These are phyloP conservation scores for Laspeyria flexula DNA, from an alignment of 2,888 invertebrate genomes.

Conservation along the genomic window DNA sequence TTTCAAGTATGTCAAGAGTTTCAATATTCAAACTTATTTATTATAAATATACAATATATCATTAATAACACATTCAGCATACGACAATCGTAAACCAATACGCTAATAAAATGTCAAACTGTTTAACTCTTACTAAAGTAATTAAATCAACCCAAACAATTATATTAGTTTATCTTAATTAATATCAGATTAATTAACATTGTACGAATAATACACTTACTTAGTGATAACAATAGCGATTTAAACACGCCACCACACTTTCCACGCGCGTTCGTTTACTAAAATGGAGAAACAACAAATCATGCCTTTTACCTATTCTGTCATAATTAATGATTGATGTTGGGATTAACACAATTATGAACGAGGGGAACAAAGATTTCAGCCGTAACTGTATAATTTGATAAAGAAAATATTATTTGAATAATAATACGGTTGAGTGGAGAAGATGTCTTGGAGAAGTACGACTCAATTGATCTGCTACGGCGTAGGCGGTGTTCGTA, in stretches of 20 bases:
- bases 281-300: constrained; percentile 27
- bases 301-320: constrained; percentile 24
- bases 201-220: constrained; percentile 21
- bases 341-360: constrained; percentile 59
- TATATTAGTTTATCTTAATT: constrained; percentile 13
- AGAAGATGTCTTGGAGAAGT: constrained; percentile 7
- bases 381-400: constrained; percentile 52
- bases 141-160: neutral
- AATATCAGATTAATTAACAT: constrained; percentile 31
- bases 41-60: too few species aligned
- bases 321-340: constrained; percentile 62
- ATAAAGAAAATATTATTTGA: constrained; percentile 33
- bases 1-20: too few species aligned
- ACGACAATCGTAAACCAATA: too few species aligned
- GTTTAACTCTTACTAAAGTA: neutral
- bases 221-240: constrained; percentile 25
- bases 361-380: constrained; percentile 47
- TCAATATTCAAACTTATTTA: too few species aligned
- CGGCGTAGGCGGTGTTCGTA: constrained; percentile 7
- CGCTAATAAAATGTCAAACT: too few species aligned
- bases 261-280: constrained; percentile 21
- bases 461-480: constrained; percentile 25
- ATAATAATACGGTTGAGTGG: constrained; percentile 19
- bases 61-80: too few species aligned
- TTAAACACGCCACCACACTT: constrained; percentile 17